Percentiles rank a stretch among this genome's conserved stretches.
Conservation (phyloP, 2,797 vertebrate species). For the Spondyliosoma cantharus region DNA sequence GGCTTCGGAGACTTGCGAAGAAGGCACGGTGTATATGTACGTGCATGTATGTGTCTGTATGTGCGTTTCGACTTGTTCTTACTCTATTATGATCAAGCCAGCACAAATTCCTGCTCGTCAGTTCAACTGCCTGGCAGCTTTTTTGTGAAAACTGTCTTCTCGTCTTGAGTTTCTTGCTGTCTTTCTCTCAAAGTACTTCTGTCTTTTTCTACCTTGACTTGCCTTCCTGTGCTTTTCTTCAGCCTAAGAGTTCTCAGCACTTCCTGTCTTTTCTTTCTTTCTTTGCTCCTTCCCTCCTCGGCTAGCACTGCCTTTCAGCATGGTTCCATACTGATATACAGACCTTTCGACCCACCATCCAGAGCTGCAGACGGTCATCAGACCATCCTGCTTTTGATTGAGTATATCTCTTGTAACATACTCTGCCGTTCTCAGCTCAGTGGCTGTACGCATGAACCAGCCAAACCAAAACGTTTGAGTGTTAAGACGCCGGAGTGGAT, state of each 20-base stretch:
- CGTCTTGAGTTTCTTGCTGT: slow-evolving; percentile 24
- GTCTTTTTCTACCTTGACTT: slow-evolving; percentile 62
- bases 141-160: slow-evolving; percentile 35
- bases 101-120: slow-evolving; percentile 61
- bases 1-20: slow-evolving; percentile 40
- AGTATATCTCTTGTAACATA: slow-evolving; percentile 20
- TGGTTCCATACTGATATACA: slow-evolving; percentile 36
- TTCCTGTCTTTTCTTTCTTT: slow-evolving; percentile 16
- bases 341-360: slow-evolving; percentile 17
- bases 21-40: slow-evolving; percentile 60
- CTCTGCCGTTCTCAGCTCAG: slow-evolving; percentile 31
- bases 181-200: slow-evolving; percentile 38
- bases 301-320: slow-evolving; percentile 59
- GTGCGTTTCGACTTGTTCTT: slow-evolving; percentile 63
- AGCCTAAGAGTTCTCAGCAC: slow-evolving; percentile 29
- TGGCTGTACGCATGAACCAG: slow-evolving; percentile 63
- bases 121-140: slow-evolving; percentile 49
- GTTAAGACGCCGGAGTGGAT: neutral
- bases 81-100: slow-evolving; percentile 60
- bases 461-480: neutral
- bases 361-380: slow-evolving; percentile 22
- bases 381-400: slow-evolving; percentile 7
- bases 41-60: slow-evolving; percentile 72
- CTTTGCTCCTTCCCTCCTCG: slow-evolving; percentile 4
- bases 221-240: slow-evolving; percentile 49